These are phyloP conservation scores for Tetropium fuscum DNA, from an alignment of 2,888 invertebrate genomes.

Conservation along the genomic window DNA sequence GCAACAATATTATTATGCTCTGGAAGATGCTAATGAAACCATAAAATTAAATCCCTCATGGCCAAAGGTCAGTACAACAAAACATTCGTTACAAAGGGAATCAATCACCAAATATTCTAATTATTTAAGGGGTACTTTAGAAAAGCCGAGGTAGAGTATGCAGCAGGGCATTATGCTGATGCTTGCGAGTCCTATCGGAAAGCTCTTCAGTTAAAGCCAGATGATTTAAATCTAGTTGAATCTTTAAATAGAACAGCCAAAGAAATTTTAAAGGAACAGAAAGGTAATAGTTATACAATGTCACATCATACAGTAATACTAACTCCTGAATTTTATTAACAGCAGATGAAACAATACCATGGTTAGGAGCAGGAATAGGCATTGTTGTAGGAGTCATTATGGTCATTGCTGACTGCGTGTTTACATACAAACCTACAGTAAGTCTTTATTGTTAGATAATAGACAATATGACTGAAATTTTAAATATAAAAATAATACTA, in stretches of 20 bases:
- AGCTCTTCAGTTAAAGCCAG: slow-evolving; percentile 76
- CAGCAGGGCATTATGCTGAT: slow-evolving; percentile 75
- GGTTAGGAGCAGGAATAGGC: slow-evolving; percentile 81
- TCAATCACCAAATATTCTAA: slow-evolving; percentile 6
- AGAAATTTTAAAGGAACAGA: slow-evolving; percentile 71
- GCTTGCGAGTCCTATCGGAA: slow-evolving; percentile 77
- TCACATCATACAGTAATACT: neutral
- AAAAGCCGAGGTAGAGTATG: slow-evolving; percentile 78
- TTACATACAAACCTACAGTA: slow-evolving; percentile 76
- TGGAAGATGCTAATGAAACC: slow-evolving; percentile 83
- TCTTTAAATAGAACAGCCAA: slow-evolving; percentile 73
- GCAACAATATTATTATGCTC: slow-evolving; percentile 80
- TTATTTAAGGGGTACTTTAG: slow-evolving; percentile 76
- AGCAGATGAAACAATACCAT: slow-evolving; percentile 79
- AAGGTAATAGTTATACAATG: slow-evolving; percentile 69
- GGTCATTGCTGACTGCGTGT: slow-evolving; percentile 76
- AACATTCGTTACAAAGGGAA: no score
- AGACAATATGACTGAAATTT: no score
- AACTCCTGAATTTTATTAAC: slow-evolving; percentile 19
- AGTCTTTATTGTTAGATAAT: no score
- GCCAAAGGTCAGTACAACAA: slow-evolving; percentile 74
- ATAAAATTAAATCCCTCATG: slow-evolving; percentile 81
- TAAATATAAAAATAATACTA: no score
- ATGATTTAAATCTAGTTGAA: slow-evolving; percentile 73
- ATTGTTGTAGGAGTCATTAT: slow-evolving; percentile 77